Evolutionary conservation across 2,888 invertebrate species (phyloP), one percentile per base, ranked within the genome.

Genomic region (Gastracanthus pulcherrimus): DNA sequence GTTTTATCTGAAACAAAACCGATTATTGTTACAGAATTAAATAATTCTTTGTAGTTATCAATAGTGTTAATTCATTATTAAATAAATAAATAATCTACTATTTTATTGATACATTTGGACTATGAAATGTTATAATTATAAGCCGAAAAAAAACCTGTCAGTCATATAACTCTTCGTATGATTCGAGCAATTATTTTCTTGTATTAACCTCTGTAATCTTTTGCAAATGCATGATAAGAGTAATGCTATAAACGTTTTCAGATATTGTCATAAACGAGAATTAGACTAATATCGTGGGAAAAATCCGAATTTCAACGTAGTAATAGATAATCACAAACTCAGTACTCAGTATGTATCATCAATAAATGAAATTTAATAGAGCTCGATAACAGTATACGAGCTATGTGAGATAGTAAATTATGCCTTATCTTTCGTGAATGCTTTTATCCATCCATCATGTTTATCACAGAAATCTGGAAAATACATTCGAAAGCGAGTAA

Each of bases 351-450:
- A 23, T 13, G 48, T 34, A 74, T 80, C 60, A 64, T 80, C 64
- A 9, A 55, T 60, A 48, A 31, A 64, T 55, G 55, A 69, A 76
- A 70, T 55, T 64, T 76, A 76, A 76, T 76, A 70, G 58, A 60
- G 55, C 45, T 31, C 31, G n/a, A n/a, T n/a, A n/a, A n/a, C 23
- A 72, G 76, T 76, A 81, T 72, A 36, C 7, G 29, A 55, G 6
- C 19, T 29, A 55, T 51, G 34, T 34, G 36, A 66, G 76, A 77
- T 72, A 69, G 36, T 23, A 34, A 64, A 62, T 60, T 31, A 19
- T 41, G 55, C 62, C 38, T 78, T 82, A 82, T 82, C 70, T 64
- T 23, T 64, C 6, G 31, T 31, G 1, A 60, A 80, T 38, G 26
- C 58, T 4, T 62, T 51, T 80, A 69, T 26, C 26, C 55, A 9